A percentile compares a stretch with the other conserved stretches of the same genome.
Evolutionary conservation across 2,888 invertebrate genomes (phyloP).

Genomic region (Leucania comma): DNA sequence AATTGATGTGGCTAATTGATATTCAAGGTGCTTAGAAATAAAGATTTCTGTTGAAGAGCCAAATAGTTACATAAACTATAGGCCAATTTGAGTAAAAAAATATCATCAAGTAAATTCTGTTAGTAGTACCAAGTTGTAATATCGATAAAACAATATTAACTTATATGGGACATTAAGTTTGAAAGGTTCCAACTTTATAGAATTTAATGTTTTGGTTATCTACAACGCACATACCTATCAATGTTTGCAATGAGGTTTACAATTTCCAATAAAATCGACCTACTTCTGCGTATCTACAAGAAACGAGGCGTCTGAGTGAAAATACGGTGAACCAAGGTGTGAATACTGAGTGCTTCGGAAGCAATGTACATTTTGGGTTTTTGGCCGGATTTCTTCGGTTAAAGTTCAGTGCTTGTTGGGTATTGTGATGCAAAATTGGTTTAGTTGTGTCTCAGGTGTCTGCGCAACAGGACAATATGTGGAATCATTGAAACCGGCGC

Average conservation of each 20-base stretch:
- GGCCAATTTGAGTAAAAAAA: neutral
- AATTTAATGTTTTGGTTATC: conserved; percentile 23
- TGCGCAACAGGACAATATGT: too few species aligned
- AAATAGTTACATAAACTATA: neutral
- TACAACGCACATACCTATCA: conserved; percentile 12
- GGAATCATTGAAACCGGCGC: too few species aligned
- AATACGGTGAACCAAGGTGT: neutral
- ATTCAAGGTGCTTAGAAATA: neutral
- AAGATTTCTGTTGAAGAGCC: neutral
- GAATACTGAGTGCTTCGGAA: neutral
- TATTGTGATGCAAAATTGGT: too few species aligned
- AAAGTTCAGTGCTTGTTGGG: too few species aligned
- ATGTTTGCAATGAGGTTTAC: conserved; percentile 42
- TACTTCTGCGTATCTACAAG: conserved; percentile 31
- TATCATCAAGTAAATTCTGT: neutral
- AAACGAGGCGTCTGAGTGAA: conserved; percentile 6
- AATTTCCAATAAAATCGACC: conserved; percentile 41
- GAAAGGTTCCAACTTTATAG: conserved; percentile 23
- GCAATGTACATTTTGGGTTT: too few species aligned
- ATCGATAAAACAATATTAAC: conserved; percentile 6
- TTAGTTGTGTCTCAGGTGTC: too few species aligned
- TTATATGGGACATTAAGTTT: conserved; percentile 10
- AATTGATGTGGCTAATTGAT: neutral
- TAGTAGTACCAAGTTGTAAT: neutral
- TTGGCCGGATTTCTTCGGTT: too few species aligned